Evolutionary conservation across 2,888 invertebrate species (phyloP), one percentile per base, ranked within the genome.

Genomic region (Temnothorax ravouxi): DNA sequence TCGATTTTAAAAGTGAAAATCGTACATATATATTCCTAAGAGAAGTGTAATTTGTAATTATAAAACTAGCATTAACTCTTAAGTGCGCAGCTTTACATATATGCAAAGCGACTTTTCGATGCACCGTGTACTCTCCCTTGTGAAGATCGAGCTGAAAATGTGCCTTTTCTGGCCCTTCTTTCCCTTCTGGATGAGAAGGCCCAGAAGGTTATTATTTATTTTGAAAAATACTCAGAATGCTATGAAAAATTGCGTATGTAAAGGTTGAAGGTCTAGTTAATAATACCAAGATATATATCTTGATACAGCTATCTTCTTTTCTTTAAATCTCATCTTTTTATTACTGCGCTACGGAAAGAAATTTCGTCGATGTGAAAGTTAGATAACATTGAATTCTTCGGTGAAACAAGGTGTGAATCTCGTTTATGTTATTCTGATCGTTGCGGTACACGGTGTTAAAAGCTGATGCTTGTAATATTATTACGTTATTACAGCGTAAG

Each of bases 391-490:
- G 13, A 74, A 74, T 34, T 4, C 44, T 34, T 13, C 2, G 9
- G 4, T 9, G 9, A 74, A 74, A 74, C 29, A 44, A 47, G 47
- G 74, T 47, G 44, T 34, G 59, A 59, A 74, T 47, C n/a, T 61
- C 47, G 34, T 61, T 75, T 59, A 61, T 47, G 34, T n/a, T 75
- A 47, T 47, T 75, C 41, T 47, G 61, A 61, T 47, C 74, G n/a
- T 61, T 59, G 74, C n/a, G 29, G 13, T 25, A 67, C 44, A 59
- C 59, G 34, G 59, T 47, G 74, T 74, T 74, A 75, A 75, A 61
- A 61, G 61, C 74, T 21, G 59, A 75, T 75, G 59, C 59, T 59
- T 61, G 59, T 74, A 74, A 72, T 72, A 72, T 72, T 72, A 56
- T 56, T 56, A 41, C 59, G 47, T 75, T 61, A 47, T 61, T 75